A percentile compares a stretch with the other conserved stretches of the same genome.
Conservation (phyloP, 2,888 invertebrate genomes). For the Diarsia rubi region DNA sequence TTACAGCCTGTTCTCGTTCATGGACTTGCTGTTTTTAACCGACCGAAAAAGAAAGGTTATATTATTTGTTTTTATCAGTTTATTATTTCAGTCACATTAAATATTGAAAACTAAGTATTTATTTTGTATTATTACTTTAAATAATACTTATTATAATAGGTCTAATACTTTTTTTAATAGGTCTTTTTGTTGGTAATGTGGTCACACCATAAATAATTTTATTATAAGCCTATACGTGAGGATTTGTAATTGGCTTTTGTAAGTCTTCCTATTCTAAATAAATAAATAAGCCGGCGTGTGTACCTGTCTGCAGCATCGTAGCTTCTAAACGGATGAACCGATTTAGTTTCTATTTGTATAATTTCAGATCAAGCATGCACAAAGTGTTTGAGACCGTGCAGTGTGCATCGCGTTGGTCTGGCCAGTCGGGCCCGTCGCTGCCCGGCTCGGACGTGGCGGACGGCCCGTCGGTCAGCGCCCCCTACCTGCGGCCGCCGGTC, state of each 20-base stretch:
- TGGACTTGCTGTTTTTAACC: background rate
- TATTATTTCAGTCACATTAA: too few relatives aligned
- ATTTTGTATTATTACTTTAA: too few relatives aligned
- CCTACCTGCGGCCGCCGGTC: conserved; percentile 89
- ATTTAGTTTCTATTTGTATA: background rate
- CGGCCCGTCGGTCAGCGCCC: conserved; percentile 82
- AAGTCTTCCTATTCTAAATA: too few relatives aligned
- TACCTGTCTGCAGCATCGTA: background rate
- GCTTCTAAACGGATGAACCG: background rate
- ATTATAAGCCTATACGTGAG: too few relatives aligned
- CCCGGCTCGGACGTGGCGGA: conserved; percentile 85
- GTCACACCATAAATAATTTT: too few relatives aligned
- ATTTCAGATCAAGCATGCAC: conserved; percentile 94
- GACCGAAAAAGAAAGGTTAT: background rate
- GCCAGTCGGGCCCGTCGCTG: conserved; percentile 83
- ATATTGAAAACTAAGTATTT: too few relatives aligned
- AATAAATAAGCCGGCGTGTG: background rate
- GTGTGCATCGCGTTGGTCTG: conserved; percentile 93
- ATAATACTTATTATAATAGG: too few relatives aligned
- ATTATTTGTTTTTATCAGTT: too few relatives aligned
- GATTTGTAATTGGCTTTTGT: too few relatives aligned
- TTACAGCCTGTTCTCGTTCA: background rate
- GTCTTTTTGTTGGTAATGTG: too few relatives aligned
- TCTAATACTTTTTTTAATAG: too few relatives aligned
- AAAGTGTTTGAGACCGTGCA: conserved; percentile 98